Conservation (phyloP, 2,797 vertebrate species). For the Austrolebias charrua region DNA sequence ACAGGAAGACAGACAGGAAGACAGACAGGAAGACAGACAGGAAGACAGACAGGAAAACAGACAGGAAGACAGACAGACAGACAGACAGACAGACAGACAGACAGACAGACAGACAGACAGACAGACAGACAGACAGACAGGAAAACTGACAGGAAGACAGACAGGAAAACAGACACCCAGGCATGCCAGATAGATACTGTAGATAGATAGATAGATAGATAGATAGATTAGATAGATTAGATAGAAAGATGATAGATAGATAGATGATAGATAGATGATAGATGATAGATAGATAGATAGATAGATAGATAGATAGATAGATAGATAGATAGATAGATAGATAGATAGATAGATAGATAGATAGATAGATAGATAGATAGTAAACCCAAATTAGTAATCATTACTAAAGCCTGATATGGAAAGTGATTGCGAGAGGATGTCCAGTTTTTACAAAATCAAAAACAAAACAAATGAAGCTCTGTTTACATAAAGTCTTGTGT, state of each 20-base stretch:
- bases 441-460: no score
- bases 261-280: no score
- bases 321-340: conserved; percentile 6
- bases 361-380: no score
- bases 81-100: conserved; percentile 11
- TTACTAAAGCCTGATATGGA: no score
- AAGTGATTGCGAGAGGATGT: no score
- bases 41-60: conserved; percentile 6
- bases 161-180: conserved; percentile 1
- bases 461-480: no score
- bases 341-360: conserved; percentile 20
- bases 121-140: conserved; percentile 3
- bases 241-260: no score
- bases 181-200: conserved; percentile 3
- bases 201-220: conserved; percentile 18
- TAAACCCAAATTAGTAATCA: no score
- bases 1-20: not conserved
- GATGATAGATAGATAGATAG: no score
- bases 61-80: conserved; percentile 3
- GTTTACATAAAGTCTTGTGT: no score
- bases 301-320: no score
- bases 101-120: conserved; percentile 1
- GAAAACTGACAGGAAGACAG: conserved; percentile 6
- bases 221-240: no score
- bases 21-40: conserved; percentile 7